A percentile compares a stretch with the other conserved stretches of the same genome.
phyloP scores from a whole-genome alignment of 2,888 invertebrate genomes.

The Rugalucina vietnamica region DNA sequence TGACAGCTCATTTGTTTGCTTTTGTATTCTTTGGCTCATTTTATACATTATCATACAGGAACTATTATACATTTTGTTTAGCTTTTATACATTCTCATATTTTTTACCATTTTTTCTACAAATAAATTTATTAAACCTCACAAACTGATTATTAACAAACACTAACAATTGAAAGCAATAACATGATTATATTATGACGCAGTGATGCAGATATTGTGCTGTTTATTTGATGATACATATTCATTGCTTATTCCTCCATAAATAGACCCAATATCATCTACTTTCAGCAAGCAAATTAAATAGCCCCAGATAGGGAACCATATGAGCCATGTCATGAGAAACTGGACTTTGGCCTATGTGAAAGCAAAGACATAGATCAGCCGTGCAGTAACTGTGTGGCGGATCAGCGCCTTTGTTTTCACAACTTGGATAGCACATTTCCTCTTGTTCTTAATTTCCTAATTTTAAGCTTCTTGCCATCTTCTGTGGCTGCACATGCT shows the following conservation, averaged over 20 bases:
- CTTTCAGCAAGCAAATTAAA: not conserved
- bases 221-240: not conserved
- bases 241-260: not conserved
- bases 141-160: not conserved
- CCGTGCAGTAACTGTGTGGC: too few species aligned
- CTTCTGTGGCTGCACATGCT: too few species aligned
- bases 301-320: not conserved
- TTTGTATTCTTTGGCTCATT: too few species aligned
- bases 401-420: too few species aligned
- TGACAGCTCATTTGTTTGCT: too few species aligned
- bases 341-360: not conserved
- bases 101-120: not conserved
- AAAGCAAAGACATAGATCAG: not conserved
- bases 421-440: too few species aligned
- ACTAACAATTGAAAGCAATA: not conserved
- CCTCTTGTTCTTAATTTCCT: too few species aligned
- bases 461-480: too few species aligned
- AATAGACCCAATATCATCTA: not conserved
- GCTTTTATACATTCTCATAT: not conserved
- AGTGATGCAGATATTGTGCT: not conserved
- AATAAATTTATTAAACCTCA: not conserved
- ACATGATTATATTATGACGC: not conserved
- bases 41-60: constrained; percentile 5
- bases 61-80: not conserved
- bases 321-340: not conserved